Evolutionary conservation across 2,113 vertebrate genomes (phyloP).

Genomic region (Eupsittula cactorum): DNA sequence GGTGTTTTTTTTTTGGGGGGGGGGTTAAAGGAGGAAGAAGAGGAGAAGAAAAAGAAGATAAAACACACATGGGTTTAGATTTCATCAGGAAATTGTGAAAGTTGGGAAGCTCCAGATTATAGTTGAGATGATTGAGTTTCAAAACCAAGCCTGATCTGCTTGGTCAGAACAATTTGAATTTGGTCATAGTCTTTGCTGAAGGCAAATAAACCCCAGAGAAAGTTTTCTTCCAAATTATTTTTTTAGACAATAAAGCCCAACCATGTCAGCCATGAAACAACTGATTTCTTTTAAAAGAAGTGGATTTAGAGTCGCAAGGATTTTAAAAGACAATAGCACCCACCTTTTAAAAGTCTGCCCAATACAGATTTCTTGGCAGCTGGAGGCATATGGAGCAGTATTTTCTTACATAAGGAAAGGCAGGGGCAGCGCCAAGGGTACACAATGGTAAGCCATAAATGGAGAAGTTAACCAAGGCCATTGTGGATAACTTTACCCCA

Average conservation of each 20-base stretch:
- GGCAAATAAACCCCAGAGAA: not conserved
- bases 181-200: not conserved
- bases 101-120: not conserved
- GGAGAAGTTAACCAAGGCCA: not conserved
- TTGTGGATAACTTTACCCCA: not conserved
- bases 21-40: rapidly evolving
- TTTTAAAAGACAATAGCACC: not conserved
- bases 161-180: not conserved
- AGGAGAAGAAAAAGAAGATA: not conserved
- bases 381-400: rapidly evolving
- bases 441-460: not conserved
- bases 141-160: not conserved
- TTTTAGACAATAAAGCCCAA: not conserved
- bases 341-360: not conserved
- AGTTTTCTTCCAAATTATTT: not conserved
- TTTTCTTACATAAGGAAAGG: not conserved
- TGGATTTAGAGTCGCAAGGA: not conserved
- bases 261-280: not conserved
- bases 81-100: not conserved
- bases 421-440: not conserved
- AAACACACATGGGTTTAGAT: not conserved
- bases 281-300: not conserved
- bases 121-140: not conserved
- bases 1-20: rapidly evolving
- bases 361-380: not conserved